These are phyloP conservation scores for Drosophila diplacantha DNA, from an alignment of 2,888 invertebrate species.

Conservation along the genomic window DNA sequence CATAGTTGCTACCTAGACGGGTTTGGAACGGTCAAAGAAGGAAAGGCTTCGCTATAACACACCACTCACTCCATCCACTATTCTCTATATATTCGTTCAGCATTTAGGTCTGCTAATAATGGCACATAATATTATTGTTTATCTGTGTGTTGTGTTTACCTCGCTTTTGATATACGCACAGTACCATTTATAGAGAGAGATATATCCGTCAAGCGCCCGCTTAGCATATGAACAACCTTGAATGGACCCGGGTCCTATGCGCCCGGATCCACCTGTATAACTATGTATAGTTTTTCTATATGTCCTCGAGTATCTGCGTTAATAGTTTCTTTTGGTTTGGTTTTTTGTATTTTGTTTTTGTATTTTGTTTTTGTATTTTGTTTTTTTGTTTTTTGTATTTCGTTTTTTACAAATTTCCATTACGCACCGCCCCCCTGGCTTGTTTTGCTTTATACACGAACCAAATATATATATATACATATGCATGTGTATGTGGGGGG, in stretches of 20 bases:
- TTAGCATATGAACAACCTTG: conserved; percentile 42
- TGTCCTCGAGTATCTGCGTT: conserved; percentile 6
- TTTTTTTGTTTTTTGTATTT: background rate
- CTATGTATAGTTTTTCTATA: conserved; percentile 20
- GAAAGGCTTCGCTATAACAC: conserved; percentile 8
- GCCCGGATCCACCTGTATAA: conserved; percentile 15
- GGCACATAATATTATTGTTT: conserved; percentile 78
- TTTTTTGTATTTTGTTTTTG: background rate
- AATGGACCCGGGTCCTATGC: conserved; percentile 25
- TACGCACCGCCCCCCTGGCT: conserved; percentile 6
- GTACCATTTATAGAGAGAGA: conserved; percentile 27
- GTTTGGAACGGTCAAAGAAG: background rate
- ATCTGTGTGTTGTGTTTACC: conserved; percentile 10
- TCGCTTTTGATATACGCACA: conserved; percentile 33
- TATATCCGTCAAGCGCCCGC: conserved; percentile 25
- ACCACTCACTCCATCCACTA: conserved; percentile 1
- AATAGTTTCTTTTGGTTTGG: conserved; percentile 1
- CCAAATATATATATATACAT: conserved; percentile 19
- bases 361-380: conserved; percentile 1
- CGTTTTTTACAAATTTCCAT: conserved; percentile 26
- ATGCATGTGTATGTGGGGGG: background rate
- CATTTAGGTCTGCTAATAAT: conserved; percentile 72
- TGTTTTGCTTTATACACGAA: conserved; percentile 26
- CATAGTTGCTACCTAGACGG: background rate
- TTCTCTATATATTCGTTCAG: conserved; percentile 15